Evolutionary conservation across 2,888 invertebrate species (phyloP), one percentile per base, ranked within the genome.

Genomic region (Tridacna crocea): DNA sequence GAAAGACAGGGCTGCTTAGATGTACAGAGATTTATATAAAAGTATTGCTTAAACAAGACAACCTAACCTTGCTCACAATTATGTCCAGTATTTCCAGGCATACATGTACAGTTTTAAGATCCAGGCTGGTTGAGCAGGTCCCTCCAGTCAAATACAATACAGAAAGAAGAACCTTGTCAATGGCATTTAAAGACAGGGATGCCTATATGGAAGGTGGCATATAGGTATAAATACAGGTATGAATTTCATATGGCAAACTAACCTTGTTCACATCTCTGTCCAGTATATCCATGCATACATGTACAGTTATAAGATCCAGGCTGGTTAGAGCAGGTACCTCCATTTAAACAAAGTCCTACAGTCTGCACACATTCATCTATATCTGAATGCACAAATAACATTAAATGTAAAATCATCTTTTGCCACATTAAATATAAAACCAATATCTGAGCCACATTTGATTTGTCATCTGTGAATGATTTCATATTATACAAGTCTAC

Each of bases 61-160:
- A n/a, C n/a, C n/a, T n/a, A n/a, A n/a, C n/a, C n/a, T n/a, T 61
- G 55, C 47, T n/a, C 47, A 60, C 82, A 82, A 10, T 13, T 36
- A 8, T 65, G 22, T 8, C 82, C 82, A 26, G 22, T 63, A 75
- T 73, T 78, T 4, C 58, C 48, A 24, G 19, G n/a, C 3, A 60
- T 10, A 58, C 81, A 81, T 0, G 66, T 63, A 55, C 55, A 55
- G 55, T 55, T 55, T 6, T 19, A 55, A 19, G 55, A 55, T 55
- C 6, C 3, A 55, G 15, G 3, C 15, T 6, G 17, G 55, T 87
- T 88, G 0, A n/a, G 73, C 88, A 86, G 0, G 81, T 79, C 0
- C 79, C 88, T 15, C 81, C 88, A 70, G 86, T 88, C 22, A 79
- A 58, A 65, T 84, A 88, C n/a, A 24, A 11, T 8, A 36, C 36